These are phyloP conservation scores for Pomacea canaliculata DNA, from an alignment of 2,888 invertebrate genomes.

Conservation along the genomic window DNA sequence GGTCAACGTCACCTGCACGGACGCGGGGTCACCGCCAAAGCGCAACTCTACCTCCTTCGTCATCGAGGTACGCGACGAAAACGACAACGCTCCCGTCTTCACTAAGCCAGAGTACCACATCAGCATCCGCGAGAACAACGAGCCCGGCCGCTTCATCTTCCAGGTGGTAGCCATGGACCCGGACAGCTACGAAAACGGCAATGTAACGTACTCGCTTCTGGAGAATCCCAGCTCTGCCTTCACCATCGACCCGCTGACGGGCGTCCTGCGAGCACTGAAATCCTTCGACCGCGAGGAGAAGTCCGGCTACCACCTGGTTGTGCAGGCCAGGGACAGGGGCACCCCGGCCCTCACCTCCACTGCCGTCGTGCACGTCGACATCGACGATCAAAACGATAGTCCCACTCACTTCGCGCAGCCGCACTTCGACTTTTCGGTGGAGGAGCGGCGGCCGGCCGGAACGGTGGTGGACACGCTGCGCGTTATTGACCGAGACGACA, in stretches of 20 bases:
- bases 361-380: constrained; percentile 91
- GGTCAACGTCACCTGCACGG: constrained; percentile 43
- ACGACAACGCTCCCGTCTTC: constrained; percentile 44
- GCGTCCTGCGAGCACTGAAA: constrained; percentile 41
- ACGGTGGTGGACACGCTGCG: constrained; percentile 33
- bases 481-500: constrained; percentile 34
- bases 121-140: constrained; percentile 38
- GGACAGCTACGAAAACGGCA: constrained; percentile 42
- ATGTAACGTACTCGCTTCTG: constrained; percentile 37
- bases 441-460: constrained; percentile 31
- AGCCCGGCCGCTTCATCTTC: constrained; percentile 34
- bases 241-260: constrained; percentile 39
- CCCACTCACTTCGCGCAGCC: constrained; percentile 34
- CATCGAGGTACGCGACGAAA: constrained; percentile 39
- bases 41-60: constrained; percentile 34
- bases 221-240: constrained; percentile 35
- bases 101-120: constrained; percentile 27
- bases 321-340: constrained; percentile 85
- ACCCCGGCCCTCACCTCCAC: constrained; percentile 80
- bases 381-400: constrained; percentile 93
- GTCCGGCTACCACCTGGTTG: constrained; percentile 85
- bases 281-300: constrained; percentile 66
- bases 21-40: constrained; percentile 37
- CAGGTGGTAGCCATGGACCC: constrained; percentile 44
- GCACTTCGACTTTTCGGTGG: constrained; percentile 33